Evolutionary conservation across 2,888 invertebrate species (phyloP).

Genomic region (Drosophila phalerata): DNA sequence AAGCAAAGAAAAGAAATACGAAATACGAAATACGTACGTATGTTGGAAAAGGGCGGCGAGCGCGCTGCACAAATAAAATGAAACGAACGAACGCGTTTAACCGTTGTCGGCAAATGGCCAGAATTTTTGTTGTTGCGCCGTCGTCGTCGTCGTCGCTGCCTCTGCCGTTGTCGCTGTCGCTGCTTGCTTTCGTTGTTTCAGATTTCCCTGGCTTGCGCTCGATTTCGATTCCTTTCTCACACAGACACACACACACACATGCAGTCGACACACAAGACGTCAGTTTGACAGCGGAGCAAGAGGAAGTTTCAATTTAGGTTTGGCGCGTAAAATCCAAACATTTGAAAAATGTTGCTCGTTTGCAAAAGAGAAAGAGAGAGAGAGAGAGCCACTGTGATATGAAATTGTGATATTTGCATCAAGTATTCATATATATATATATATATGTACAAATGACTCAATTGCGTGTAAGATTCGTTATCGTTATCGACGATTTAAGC

Average conservation of each 20-base stretch:
- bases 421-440: neutral
- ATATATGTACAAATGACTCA: too few species aligned
- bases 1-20: conserved; percentile 22
- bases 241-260: conserved; percentile 9
- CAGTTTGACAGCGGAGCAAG: conserved; percentile 4
- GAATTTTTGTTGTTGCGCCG: conserved; percentile 54
- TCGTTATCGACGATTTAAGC: conserved; percentile 40
- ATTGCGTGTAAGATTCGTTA: conserved; percentile 9
- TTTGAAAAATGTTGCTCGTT: conserved; percentile 19
- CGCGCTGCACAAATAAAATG: conserved; percentile 42
- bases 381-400: neutral
- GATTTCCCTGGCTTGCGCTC: conserved; percentile 40
- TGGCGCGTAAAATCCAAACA: conserved; percentile 21
- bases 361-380: neutral
- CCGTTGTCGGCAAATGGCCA: conserved; percentile 60
- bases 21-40: conserved; percentile 42
- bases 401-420: neutral
- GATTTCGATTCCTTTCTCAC: conserved; percentile 49
- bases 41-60: conserved; percentile 42
- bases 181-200: conserved; percentile 17
- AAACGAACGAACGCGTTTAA: conserved; percentile 53
- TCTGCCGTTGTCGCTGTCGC: conserved; percentile 11
- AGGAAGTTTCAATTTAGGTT: conserved; percentile 7
- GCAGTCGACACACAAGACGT: neutral
- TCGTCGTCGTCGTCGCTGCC: conserved; percentile 18